Base-by-base conservation (phyloP, 1,140 invertebrate genomes). In the Theocolax elegans region DNA sequence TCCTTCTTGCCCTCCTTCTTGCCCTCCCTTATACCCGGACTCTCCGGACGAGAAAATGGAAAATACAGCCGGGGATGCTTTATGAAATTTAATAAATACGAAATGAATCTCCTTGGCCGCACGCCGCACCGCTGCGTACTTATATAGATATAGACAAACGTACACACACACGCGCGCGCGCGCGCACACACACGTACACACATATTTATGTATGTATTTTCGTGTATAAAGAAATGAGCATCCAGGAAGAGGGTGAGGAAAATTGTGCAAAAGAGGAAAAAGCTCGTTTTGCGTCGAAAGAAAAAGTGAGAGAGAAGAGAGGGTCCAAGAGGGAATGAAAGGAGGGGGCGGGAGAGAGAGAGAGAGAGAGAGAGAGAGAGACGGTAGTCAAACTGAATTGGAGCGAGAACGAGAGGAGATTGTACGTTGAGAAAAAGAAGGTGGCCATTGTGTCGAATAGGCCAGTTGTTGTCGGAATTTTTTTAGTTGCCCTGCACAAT, bases 41-140 rank as follows among this genome's bases (percentile, higher is more conserved):
- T 78, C 72, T 66, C 72, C 71, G 72, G 73, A 75, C 76, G 75
- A 79, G 81, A 83, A 85, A 85, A 85, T 83, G 81, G 80, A 83
- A 83, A 80, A 81, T 81, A 83, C 79, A 76, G 72, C 75, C 62
- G 70, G 56, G 71, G 75, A 77, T 80, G 79, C 79, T 85, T 84
- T 83, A 84, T 84, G 77, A 84, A 84, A 85, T 84, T 84, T 84
- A 84, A 84, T 85, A 84, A 84, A 83, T 84, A 84, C 79, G 79
- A 81, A 81, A 85, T 84, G 82, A 84, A 83, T 85, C 80, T 81
- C 75, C 75, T 71, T 40, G 21, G 46, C n/a, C 48, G 48, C 17
- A 29, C 48, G 27, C 51, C 38, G 19, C 38, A 60, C 23, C 21
- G 40, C 1, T 59, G 48, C 13, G n/a, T 53, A 53, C 13, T n/a